Conservation (phyloP, 2,113 vertebrate species). For the Lepisosteus oculatus region DNA sequence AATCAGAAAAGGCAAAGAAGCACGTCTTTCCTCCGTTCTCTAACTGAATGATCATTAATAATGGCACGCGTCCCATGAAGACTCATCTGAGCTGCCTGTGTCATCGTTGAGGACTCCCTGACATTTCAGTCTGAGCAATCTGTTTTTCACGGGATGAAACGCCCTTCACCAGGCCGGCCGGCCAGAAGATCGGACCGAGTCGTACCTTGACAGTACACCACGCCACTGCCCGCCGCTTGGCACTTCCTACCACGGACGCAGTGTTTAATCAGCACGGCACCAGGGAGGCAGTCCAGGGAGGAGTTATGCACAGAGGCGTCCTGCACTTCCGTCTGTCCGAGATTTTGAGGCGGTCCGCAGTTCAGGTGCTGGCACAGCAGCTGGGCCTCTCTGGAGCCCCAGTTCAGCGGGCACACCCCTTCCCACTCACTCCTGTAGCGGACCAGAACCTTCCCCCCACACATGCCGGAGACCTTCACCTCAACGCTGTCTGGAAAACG, state of each 20-base stretch:
- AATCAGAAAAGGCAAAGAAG: slow-evolving; percentile 11
- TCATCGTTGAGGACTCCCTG: no score
- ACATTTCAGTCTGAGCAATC: no score
- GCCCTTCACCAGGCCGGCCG: no score
- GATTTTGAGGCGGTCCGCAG: slow-evolving; percentile 3
- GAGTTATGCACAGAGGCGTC: no score
- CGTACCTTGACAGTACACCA: slow-evolving; percentile 40
- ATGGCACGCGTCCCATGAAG: no score
- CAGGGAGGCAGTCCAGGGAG: fast-evolving
- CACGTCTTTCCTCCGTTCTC: no score
- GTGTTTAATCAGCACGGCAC: neutral
- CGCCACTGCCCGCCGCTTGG: fast-evolving
- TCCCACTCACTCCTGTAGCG: neutral
- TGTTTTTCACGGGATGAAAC: no score
- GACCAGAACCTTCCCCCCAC: slow-evolving; percentile 39
- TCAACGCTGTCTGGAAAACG: slow-evolving; percentile 13
- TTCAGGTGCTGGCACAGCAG: neutral
- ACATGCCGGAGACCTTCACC: neutral
- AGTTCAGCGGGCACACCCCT: slow-evolving; percentile 4
- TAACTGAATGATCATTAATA: no score
- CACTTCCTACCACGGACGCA: fast-evolving
- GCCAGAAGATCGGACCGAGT: neutral
- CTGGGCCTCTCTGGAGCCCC: fast-evolving
- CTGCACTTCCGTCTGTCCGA: no score
- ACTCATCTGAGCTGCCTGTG: no score